Evolutionary conservation across 92 coral and sea anemone genomes (phyloP).

Genomic region (Phenganax stokvisi): DNA sequence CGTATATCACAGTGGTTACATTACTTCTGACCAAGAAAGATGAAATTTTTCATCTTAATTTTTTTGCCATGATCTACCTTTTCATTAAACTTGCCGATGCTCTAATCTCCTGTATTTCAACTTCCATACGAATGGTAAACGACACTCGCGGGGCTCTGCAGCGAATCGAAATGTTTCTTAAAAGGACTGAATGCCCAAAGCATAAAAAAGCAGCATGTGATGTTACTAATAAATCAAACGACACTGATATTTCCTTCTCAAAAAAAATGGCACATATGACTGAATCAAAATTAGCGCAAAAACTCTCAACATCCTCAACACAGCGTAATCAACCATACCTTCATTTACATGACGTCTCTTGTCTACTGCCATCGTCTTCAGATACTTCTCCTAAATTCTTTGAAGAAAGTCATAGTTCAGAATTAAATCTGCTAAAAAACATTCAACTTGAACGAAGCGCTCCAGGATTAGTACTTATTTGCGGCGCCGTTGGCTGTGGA

Average conservation of each 20-base stretch:
- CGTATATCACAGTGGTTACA: neutral
- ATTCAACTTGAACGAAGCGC: neutral
- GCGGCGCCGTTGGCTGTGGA: slow-evolving; percentile 38
- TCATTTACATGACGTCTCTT: neutral
- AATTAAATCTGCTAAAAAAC: neutral
- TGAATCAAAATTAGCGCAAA: neutral
- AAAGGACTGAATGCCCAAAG: neutral
- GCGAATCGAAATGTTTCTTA: neutral
- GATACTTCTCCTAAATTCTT: neutral
- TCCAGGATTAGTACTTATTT: slow-evolving; percentile 27
- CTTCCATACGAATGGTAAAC: neutral
- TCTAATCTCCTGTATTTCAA: neutral
- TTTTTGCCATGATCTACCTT: neutral
- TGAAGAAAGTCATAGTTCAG: neutral
- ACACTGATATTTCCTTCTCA: neutral
- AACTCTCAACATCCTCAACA: neutral
- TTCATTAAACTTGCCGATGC: neutral
- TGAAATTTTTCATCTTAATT: neutral
- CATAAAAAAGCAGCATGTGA: neutral
- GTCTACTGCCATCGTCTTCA: neutral
- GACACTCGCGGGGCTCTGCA: slow-evolving; percentile 1
- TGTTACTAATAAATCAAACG: neutral
- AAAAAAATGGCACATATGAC: too few species aligned
- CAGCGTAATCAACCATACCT: neutral
- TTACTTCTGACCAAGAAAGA: neutral